A percentile compares a stretch with the other conserved stretches of the same genome.
These are phyloP conservation scores for Chrysodeixis includens DNA, from an alignment of 2,888 invertebrate genomes.

Conservation along the genomic window DNA sequence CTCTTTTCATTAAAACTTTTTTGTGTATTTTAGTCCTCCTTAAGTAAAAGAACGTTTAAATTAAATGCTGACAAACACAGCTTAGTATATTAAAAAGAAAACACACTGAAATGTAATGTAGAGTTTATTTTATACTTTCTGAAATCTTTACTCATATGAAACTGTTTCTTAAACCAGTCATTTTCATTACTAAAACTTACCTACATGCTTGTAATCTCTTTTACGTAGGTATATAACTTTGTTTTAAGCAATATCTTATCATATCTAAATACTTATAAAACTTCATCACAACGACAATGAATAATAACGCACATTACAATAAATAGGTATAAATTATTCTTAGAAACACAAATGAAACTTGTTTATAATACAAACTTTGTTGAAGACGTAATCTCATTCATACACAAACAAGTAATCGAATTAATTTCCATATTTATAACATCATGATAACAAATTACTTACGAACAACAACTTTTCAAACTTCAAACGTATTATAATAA, in stretches of 20 bases:
- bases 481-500: not conserved
- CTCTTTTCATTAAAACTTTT: not conserved
- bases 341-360: not conserved
- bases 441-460: not conserved
- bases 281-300: too few species aligned
- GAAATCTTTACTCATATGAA: too few species aligned
- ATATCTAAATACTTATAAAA: too few species aligned
- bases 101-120: too few species aligned
- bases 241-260: too few species aligned
- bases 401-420: not conserved
- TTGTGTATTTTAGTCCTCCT: not conserved
- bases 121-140: too few species aligned
- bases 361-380: not conserved
- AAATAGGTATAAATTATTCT: too few species aligned
- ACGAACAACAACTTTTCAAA: not conserved
- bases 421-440: conserved; percentile 1
- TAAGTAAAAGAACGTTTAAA: not conserved
- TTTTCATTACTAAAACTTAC: too few species aligned
- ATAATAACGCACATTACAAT: too few species aligned
- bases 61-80: not conserved
- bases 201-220: too few species aligned
- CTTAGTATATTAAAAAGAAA: not conserved
- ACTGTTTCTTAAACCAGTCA: too few species aligned
- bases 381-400: not conserved
- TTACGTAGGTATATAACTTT: too few species aligned